Conservation (phyloP, 2,888 invertebrate species). For the Mesoligia furuncula region DNA sequence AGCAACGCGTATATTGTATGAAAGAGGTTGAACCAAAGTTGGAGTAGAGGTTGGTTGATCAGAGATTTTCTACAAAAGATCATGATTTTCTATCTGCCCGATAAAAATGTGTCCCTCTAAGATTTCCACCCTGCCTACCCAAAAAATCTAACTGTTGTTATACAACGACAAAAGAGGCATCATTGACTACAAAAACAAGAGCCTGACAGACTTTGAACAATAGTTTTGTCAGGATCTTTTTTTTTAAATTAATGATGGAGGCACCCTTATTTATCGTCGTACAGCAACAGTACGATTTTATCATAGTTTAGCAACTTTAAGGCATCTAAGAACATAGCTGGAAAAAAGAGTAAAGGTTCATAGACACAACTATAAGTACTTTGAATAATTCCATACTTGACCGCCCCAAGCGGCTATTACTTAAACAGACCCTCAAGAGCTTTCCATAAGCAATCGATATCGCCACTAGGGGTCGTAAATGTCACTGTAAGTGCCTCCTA, state of each 20-base stretch:
- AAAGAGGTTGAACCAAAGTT: neutral
- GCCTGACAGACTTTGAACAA: no score
- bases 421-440: slow-evolving; percentile 5
- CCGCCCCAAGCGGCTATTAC: slow-evolving; percentile 13
- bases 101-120: no score
- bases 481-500: slow-evolving; percentile 51
- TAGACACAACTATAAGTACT: neutral
- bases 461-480: slow-evolving; percentile 49
- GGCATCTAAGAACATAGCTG: no score
- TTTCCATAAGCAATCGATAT: slow-evolving; percentile 50
- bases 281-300: no score
- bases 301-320: neutral
- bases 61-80: neutral
- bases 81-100: neutral
- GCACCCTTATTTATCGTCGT: no score
- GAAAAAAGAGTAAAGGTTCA: neutral
- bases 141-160: no score
- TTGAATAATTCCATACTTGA: neutral
- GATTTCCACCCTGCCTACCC: no score
- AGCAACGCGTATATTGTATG: neutral
- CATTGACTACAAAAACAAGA: no score
- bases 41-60: no score
- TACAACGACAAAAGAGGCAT: no score
- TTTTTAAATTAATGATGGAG: no score
- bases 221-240: no score